These are phyloP conservation scores for Tetragnatha montana DNA, from an alignment of 2,888 invertebrate species.

Conservation along the genomic window DNA sequence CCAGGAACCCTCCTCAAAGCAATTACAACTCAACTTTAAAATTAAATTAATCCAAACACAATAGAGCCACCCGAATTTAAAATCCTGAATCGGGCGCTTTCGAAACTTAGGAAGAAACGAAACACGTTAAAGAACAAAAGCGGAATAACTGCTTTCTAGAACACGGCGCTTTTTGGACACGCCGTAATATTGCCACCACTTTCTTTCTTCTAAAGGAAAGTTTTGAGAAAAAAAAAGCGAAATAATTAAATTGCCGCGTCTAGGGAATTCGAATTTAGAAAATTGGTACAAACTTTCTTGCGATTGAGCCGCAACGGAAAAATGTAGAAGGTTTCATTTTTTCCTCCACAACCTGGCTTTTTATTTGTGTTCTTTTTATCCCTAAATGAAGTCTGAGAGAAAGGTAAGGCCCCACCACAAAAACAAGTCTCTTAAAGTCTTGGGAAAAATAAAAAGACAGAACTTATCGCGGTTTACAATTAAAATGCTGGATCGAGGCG, in stretches of 20 bases:
- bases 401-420: no score
- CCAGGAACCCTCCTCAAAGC: not conserved
- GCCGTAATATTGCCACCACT: not conserved
- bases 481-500: slow-evolving; percentile 30
- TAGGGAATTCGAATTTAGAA: slow-evolving; percentile 23
- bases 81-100: not conserved
- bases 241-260: slow-evolving; percentile 3
- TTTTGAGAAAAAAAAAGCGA: not conserved
- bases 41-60: slow-evolving; percentile 2
- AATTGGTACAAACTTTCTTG: slow-evolving; percentile 22
- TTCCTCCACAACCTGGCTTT: not conserved
- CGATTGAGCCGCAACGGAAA: not conserved
- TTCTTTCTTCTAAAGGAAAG: slow-evolving; percentile 5
- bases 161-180: not conserved
- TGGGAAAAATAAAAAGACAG: not conserved
- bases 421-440: not conserved
- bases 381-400: not conserved
- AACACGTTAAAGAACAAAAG: not conserved
- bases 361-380: slow-evolving; percentile 3
- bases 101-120: not conserved
- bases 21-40: not conserved
- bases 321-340: not conserved
- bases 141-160: not conserved
- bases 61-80: not conserved
- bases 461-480: slow-evolving; percentile 36